Conservation (phyloP, 2,113 vertebrate species). For the Pteronura brasiliensis region DNA sequence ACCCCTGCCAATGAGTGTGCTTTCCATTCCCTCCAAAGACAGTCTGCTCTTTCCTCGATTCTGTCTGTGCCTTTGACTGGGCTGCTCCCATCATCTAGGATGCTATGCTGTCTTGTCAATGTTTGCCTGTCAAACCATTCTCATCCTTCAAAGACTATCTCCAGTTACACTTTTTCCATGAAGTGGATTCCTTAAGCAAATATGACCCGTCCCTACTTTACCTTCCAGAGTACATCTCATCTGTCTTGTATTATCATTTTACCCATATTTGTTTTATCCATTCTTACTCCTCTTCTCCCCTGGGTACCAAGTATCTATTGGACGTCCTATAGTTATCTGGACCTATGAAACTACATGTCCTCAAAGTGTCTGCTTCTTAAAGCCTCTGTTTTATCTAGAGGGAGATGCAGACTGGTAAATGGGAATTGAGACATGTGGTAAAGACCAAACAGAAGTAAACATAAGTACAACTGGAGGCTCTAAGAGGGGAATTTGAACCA, state of each 20-base stretch:
- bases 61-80: not conserved
- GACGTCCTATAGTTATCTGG: not conserved
- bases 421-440: not conserved
- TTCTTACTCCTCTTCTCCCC: not conserved
- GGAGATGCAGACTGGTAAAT: not conserved
- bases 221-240: not conserved
- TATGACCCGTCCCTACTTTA: not conserved
- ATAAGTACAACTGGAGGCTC: not conserved
- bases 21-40: not conserved
- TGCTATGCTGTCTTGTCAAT: not conserved
- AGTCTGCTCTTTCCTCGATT: not conserved
- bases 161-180: not conserved
- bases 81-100: not conserved
- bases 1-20: not conserved
- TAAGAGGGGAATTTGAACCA: not conserved
- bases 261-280: not conserved
- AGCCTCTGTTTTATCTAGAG: not conserved
- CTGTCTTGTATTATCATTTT: slow-evolving; percentile 13
- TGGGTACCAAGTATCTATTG: not conserved
- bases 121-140: not conserved
- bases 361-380: slow-evolving; percentile 25
- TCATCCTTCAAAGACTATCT: not conserved
- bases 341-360: not conserved
- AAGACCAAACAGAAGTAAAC: not conserved
- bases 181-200: not conserved